Evolutionary conservation across 2,797 vertebrate species (phyloP).

Genomic region (Mormyrus proboscirostris): DNA sequence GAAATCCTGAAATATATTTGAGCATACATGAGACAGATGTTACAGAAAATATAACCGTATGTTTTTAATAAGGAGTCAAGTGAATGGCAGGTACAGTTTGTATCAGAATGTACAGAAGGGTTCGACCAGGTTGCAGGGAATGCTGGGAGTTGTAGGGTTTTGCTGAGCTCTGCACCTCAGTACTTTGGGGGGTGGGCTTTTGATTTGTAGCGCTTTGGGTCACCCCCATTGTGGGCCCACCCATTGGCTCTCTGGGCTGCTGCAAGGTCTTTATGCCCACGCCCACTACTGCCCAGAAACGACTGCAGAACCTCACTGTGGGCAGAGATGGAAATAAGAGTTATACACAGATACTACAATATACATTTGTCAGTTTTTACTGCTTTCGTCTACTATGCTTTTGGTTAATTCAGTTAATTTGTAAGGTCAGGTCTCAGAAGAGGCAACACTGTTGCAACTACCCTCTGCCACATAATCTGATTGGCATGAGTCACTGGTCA

Average conservation of each 20-base stretch:
- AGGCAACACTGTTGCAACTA: background rate
- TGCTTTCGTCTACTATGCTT: background rate
- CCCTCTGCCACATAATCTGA: background rate
- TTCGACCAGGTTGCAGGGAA: background rate
- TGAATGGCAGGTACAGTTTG: background rate
- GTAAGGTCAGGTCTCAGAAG: background rate
- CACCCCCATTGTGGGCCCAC: conserved; percentile 41
- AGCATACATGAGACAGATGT: background rate
- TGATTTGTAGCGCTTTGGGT: conserved; percentile 57
- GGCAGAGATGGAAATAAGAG: background rate
- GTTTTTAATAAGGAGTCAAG: background rate
- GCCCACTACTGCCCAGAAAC: conserved; percentile 20
- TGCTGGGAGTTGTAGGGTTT: background rate
- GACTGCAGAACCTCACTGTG: conserved; percentile 51
- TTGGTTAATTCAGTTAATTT: background rate
- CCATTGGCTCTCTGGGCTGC: conserved; percentile 52
- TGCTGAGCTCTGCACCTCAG: conserved; percentile 33
- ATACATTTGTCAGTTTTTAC: background rate
- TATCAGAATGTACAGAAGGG: background rate
- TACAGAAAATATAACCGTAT: background rate
- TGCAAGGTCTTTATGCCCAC: conserved; percentile 24
- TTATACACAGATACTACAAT: background rate
- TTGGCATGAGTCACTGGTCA: background rate
- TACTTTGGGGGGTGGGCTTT: conserved; percentile 31
- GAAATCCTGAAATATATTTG: background rate